These are phyloP conservation scores for Malurus melanocephalus DNA, from an alignment of 2,113 vertebrate genomes.

Conservation along the genomic window DNA sequence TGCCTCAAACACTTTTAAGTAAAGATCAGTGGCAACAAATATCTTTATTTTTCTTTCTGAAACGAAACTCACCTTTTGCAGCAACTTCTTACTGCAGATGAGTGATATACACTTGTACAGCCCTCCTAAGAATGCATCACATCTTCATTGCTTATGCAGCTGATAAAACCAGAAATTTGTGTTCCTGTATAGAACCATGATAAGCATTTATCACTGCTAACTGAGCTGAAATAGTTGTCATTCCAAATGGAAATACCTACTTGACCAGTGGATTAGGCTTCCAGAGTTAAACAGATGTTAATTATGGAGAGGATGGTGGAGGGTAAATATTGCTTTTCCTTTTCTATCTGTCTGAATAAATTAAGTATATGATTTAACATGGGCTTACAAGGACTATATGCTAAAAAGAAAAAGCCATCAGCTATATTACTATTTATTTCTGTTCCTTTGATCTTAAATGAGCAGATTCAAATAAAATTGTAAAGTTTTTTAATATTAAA, in stretches of 20 bases:
- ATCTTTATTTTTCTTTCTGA: background rate
- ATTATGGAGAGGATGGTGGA: background rate
- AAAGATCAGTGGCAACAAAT: background rate
- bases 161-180: background rate
- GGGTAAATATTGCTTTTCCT: background rate
- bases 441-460: background rate
- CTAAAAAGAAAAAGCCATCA: background rate
- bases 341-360: constrained; percentile 13
- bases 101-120: background rate
- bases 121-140: background rate
- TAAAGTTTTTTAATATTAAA: background rate
- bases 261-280: background rate
- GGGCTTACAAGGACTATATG: background rate
- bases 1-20: background rate
- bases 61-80: background rate
- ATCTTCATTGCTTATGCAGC: background rate
- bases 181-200: background rate
- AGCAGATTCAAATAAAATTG: background rate
- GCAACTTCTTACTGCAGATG: background rate
- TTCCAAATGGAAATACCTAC: background rate
- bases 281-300: background rate
- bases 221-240: background rate
- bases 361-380: background rate
- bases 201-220: background rate
- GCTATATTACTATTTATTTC: background rate